A percentile compares a stretch with the other conserved stretches of the same genome.
Evolutionary conservation across 2,797 vertebrate genomes (phyloP).

Genomic region (Calcarius lapponicus): DNA sequence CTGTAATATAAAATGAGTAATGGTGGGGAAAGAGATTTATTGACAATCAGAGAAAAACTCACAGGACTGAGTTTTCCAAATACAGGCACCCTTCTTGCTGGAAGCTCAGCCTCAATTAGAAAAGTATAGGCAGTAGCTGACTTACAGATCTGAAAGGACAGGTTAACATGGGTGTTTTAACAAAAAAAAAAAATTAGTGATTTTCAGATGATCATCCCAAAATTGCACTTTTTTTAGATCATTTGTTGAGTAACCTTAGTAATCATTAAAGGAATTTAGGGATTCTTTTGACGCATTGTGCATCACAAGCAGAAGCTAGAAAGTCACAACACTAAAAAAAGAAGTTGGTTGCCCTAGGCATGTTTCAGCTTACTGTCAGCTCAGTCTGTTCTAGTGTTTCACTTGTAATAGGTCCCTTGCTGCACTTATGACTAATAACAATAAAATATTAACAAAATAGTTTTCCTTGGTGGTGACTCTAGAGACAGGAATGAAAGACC

Average conservation of each 20-base stretch:
- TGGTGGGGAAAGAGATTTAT: rapidly evolving
- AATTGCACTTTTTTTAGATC: neutral
- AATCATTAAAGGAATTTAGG: constrained; percentile 17
- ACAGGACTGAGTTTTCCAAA: neutral
- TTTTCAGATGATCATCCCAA: neutral
- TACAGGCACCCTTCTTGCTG: neutral
- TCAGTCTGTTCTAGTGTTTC: constrained; percentile 31
- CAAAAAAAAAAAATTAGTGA: neutral
- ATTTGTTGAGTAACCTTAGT: neutral
- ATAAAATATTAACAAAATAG: constrained; percentile 57
- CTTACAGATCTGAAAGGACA: neutral
- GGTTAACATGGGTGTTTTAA: neutral
- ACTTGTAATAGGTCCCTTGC: constrained; percentile 25
- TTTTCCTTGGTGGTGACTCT: neutral
- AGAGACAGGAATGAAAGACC: neutral
- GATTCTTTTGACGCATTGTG: constrained; percentile 33
- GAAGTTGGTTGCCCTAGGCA: constrained; percentile 38
- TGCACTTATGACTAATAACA: constrained; percentile 42
- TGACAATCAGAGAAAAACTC: neutral
- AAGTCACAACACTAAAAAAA: constrained; percentile 12
- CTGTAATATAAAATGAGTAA: neutral
- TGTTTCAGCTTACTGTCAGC: constrained; percentile 53
- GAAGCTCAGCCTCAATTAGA: neutral
- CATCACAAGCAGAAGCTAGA: constrained; percentile 38
- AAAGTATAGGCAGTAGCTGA: neutral